Percentiles rank a stretch among this genome's conserved stretches.
Evolutionary conservation across 2,797 vertebrate species (phyloP).

Genomic region (Staurois parvus): DNA sequence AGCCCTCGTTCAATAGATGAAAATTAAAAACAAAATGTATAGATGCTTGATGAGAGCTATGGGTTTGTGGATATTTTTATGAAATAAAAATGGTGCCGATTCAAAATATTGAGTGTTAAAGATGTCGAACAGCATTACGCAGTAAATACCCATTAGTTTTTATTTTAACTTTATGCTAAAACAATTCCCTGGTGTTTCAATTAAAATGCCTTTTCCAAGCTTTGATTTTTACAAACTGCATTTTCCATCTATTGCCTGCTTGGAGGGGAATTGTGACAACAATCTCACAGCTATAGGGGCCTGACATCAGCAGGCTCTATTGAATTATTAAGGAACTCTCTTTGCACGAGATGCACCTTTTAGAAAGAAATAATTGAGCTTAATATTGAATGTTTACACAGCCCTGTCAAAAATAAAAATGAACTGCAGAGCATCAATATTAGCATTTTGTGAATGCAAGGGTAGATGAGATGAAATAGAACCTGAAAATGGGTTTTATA

Average conservation of each 20-base stretch:
- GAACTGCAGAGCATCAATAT: conserved; percentile 13
- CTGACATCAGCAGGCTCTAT: conserved; percentile 14
- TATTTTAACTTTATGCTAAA: conserved; percentile 47
- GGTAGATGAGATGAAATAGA: not conserved
- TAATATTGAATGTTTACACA: conserved; percentile 35
- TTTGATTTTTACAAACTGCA: conserved; percentile 57
- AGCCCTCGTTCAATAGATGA: conserved; percentile 28
- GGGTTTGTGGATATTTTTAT: conserved; percentile 28
- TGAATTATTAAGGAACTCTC: conserved; percentile 44
- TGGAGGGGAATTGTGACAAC: conserved; percentile 36
- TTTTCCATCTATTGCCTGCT: conserved; percentile 51
- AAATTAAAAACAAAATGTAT: conserved; percentile 46
- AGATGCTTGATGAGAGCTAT: conserved; percentile 14
- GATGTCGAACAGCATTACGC: conserved; percentile 11
- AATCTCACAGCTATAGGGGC: conserved; percentile 30
- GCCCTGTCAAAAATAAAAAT: conserved; percentile 20
- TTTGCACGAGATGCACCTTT: conserved; percentile 15
- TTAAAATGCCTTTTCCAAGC: conserved; percentile 50
- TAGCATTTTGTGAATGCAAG: not conserved
- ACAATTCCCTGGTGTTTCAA: conserved; percentile 60
- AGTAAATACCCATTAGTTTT: conserved; percentile 49
- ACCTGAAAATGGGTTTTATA: not conserved
- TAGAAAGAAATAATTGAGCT: conserved; percentile 43
- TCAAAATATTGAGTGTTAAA: conserved; percentile 28
- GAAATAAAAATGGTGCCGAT: conserved; percentile 36